phyloP scores from a whole-genome alignment of 2,113 vertebrate species.

The Alces alces region DNA sequence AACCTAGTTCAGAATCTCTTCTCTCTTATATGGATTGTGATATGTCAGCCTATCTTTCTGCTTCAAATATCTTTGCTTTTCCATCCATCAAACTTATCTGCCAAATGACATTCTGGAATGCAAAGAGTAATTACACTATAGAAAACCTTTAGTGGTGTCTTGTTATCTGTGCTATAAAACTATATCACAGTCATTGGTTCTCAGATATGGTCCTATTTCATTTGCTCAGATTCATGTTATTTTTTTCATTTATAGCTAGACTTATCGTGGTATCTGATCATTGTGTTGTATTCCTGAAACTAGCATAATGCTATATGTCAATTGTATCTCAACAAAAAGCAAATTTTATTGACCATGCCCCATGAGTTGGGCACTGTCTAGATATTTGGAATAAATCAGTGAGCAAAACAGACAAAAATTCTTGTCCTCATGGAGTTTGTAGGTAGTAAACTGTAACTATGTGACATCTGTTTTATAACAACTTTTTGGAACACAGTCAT shows the following conservation, averaged over 20 bases:
- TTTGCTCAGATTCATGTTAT: rapidly evolving
- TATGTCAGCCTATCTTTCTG: rapidly evolving
- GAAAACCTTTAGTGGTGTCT: not conserved
- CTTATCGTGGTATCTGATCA: not conserved
- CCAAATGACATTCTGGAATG: not conserved
- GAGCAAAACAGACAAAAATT: not conserved
- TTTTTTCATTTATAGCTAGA: not conserved
- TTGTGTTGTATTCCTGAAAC: not conserved
- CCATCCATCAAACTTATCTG: not conserved
- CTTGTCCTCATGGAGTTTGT: not conserved
- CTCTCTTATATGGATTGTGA: not conserved
- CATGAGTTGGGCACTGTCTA: not conserved
- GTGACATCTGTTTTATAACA: not conserved
- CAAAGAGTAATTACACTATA: not conserved
- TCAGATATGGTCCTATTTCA: not conserved
- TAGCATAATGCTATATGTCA: not conserved
- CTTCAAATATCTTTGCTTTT: not conserved
- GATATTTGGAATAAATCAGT: not conserved
- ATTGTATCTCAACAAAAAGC: not conserved
- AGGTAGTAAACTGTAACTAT: not conserved
- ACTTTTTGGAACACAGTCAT: not conserved
- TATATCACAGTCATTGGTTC: rapidly evolving
- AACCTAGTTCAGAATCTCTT: not conserved
- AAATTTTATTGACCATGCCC: not conserved
- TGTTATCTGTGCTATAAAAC: not conserved